phyloP scores from a whole-genome alignment of 2,888 invertebrate genomes.

The Apamea epomidion region DNA sequence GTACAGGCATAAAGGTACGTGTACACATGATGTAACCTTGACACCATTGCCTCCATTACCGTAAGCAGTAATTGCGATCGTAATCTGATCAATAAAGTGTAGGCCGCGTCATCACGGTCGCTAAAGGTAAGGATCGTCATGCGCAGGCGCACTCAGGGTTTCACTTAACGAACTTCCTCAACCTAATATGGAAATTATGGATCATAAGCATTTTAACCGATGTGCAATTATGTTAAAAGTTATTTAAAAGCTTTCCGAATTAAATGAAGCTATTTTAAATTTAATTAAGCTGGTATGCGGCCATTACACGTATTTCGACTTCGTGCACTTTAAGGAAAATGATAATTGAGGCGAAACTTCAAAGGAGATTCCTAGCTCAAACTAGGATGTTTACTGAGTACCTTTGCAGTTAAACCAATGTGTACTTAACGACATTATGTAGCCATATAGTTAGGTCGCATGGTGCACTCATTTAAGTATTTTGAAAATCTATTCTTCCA shows the following conservation, averaged over 20 bases:
- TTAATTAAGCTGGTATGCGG: slow-evolving; percentile 21
- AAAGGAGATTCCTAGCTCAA: neutral
- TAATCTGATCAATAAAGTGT: slow-evolving; percentile 78
- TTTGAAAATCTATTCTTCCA: neutral
- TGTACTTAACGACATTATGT: neutral
- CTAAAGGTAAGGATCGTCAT: slow-evolving; percentile 75
- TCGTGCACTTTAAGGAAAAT: neutral
- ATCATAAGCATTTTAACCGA: slow-evolving; percentile 39
- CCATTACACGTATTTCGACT: slow-evolving; percentile 18
- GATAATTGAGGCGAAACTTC: neutral
- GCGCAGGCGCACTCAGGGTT: slow-evolving; percentile 77
- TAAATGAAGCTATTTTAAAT: slow-evolving; percentile 41
- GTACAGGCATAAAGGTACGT: slow-evolving; percentile 17
- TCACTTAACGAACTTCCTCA: slow-evolving; percentile 79
- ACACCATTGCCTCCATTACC: slow-evolving; percentile 78
- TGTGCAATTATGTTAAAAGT: slow-evolving; percentile 31
- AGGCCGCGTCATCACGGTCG: slow-evolving; percentile 76
- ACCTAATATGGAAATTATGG: slow-evolving; percentile 72
- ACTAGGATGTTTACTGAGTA: neutral
- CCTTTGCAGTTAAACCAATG: neutral
- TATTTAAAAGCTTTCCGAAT: slow-evolving; percentile 38
- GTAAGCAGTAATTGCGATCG: slow-evolving; percentile 79
- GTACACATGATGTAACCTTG: slow-evolving; percentile 76
- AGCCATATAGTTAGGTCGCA: neutral
- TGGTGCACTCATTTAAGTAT: neutral